Evolutionary conservation across 2,888 invertebrate genomes (phyloP), one percentile per base, ranked within the genome.

Genomic region (Cecidostiba fungosa): DNA sequence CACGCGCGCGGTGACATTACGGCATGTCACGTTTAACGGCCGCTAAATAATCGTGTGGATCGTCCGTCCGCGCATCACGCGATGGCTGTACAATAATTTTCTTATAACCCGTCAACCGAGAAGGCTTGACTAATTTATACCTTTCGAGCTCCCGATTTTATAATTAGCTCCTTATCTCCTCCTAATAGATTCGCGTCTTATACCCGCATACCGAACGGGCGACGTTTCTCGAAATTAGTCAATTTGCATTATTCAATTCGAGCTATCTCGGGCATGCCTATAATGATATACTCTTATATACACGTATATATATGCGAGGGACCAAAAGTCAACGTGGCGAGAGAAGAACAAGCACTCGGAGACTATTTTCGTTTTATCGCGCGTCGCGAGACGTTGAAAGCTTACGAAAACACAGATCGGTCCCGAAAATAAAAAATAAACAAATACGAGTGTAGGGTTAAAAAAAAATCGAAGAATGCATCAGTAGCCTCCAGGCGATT

Each of bases 221-320:
- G 39, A n/a, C 62, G 77, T 32, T 69, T 74, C 70, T 82, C 23
- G 62, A 79, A 83, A 86, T 83, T 62, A 77, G 83, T 39, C 39
- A 32, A 83, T 84, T 86, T 84, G 77, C 80, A 84, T 86, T 84
- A 81, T 84, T 81, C 84, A 84, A 84, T 86, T 84, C 81, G 50
- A 32, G 23, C 72, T 73, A 77, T 47, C 66, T 77, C n/a, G 39
- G 66, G 19, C 36, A 36, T 62, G 66, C 32, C 62, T 72, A 69
- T 47, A 26, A 36, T 62, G 66, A 26, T 59, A 10, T 32, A 2
- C 4, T 12, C 10, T n/a, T 43, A 10, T 43, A 43, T 43, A 39
- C 8, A 39, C 36, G 39, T 43, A 43, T 43, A 43, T 39, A 43
- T 43, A 12, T 10, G 2, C 39, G 47, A 47, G 54, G n/a, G 19